Base-by-base conservation (phyloP, 2,797 vertebrate species). In the Enteromius afrohamiltoni region DNA sequence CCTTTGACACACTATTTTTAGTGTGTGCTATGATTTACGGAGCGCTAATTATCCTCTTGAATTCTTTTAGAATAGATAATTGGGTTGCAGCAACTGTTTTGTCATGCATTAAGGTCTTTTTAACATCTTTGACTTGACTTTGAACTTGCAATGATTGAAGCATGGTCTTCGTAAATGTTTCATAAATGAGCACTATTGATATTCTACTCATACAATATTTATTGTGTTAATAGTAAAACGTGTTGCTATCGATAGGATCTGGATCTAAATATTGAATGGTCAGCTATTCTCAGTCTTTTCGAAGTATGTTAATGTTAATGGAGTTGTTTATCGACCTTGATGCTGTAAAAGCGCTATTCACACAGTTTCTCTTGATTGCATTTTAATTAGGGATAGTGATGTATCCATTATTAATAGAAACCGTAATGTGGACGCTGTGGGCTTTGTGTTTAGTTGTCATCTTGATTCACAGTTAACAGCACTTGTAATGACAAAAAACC, bases 321-420 rank as follows among this genome's bases (percentile, higher is more conserved):
- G 62, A 85, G 89, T 90, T 91, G 89, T 90, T 91, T 92, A 90
- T 92, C 85, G 88, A 91, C 85, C 88, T 80, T 83, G 87, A 87
- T 79, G 86, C 85, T 31, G 62, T 64, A 64, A 64, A 31, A 31
- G 14, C 14, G 2, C 29, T 64, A 31, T 17, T 64, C 14, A 17
- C 16, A 6, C 91, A 90, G 86, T 88, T 88, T 83, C 84, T 80
- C 37, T 86, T 47, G 51, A 71, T 60, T 67, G 65, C 29, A 1
- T 31, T 87, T 75, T 78, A 78, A 76, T 89, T 88, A 82, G 45
- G 58, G 70, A 79, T 73, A 83, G 79, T 82, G 85, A 88, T 67
- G 79, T 37, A 77, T 85, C 60, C 51, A 49, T 75, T 80, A 49
- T 65, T 21, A 78, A 73, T 74, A 49, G 34, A 71, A 29, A 80